Conservation (phyloP, 2,113 vertebrate genomes). For the Felis catus region F.catus_Fca126_mat1.0 CM031412.1:141869001-141869500, state of each 20-base stretch:
- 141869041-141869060: conserved; percentile 78
- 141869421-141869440: conserved; percentile 46
- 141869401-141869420: neutral
- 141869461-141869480: neutral
- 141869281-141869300: conserved; percentile 44
- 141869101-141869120: conserved; percentile 51
- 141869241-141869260: conserved; percentile 52
- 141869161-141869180: conserved; percentile 63
- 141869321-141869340: conserved; percentile 56
- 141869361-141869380: neutral
- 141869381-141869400: conserved; percentile 21
- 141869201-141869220: conserved; percentile 34
- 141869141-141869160: conserved; percentile 45
- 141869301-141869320: conserved; percentile 23
- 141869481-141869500: neutral
- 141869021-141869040: conserved; percentile 48
- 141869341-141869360: conserved; percentile 35
- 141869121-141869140: conserved; percentile 65
- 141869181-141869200: conserved; percentile 1
- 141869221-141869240: conserved; percentile 20
- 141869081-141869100: conserved; percentile 49
- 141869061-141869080: conserved; percentile 41
- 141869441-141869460: neutral
- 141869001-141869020: conserved; percentile 63
- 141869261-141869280: conserved; percentile 50